These are phyloP conservation scores for Siniperca chuatsi DNA, from an alignment of 2,113 vertebrate species.

Conservation along the genomic window DNA sequence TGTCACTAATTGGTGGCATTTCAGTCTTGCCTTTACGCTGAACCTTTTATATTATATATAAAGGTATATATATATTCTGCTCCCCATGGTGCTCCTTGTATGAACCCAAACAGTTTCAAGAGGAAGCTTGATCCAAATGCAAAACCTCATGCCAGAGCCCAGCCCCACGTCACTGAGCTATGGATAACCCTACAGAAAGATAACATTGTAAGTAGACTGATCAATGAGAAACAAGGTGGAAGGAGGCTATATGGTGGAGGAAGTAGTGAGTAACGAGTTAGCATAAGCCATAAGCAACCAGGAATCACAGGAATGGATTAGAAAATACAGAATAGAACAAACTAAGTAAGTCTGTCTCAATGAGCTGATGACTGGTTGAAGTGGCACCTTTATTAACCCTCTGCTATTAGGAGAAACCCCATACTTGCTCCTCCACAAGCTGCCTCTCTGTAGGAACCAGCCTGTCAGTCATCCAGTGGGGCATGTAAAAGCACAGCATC, in stretches of 20 bases:
- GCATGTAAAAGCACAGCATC: slow-evolving; percentile 57
- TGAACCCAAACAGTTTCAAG: neutral
- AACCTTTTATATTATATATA: neutral
- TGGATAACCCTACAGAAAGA: slow-evolving; percentile 1
- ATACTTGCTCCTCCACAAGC: neutral
- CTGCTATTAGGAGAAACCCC: slow-evolving; percentile 1
- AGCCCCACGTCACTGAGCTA: neutral
- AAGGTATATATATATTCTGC: too few species aligned
- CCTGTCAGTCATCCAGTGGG: slow-evolving; percentile 61
- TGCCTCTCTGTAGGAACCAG: slow-evolving; percentile 40
- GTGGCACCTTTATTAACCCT: neutral
- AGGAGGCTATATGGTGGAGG: slow-evolving; percentile 23
- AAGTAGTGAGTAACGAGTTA: slow-evolving; percentile 36
- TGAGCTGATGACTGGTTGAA: slow-evolving; percentile 1
- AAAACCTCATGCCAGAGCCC: neutral
- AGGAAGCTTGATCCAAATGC: slow-evolving; percentile 13
- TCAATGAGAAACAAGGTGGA: slow-evolving; percentile 35
- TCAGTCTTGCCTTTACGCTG: neutral
- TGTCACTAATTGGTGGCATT: neutral
- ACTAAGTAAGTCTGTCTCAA: neutral
- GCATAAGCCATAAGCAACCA: neutral
- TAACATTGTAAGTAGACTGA: slow-evolving; percentile 16
- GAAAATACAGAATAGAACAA: neutral
- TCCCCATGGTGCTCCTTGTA: neutral
- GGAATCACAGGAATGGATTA: neutral